A percentile compares a stretch with the other conserved stretches of the same genome.
phyloP scores from a whole-genome alignment of 2,888 invertebrate species.

The Erpobdella octoculata region DNA sequence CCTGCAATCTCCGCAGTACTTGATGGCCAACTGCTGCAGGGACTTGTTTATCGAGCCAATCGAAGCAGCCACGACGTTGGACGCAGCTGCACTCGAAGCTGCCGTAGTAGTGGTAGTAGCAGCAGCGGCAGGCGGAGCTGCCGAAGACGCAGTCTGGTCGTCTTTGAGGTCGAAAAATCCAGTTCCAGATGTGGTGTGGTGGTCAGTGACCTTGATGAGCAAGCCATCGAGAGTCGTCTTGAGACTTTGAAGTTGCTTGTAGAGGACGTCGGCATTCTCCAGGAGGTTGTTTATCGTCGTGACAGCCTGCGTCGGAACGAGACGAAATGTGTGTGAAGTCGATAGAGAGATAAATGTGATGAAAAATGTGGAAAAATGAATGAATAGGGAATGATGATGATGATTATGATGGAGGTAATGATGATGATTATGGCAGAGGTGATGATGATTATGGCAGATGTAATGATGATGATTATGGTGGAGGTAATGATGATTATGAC shows the following conservation, averaged over 20 bases:
- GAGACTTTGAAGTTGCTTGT: constrained; percentile 78
- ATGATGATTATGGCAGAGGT: no score
- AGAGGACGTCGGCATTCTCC: constrained; percentile 88
- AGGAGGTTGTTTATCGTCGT: constrained; percentile 78
- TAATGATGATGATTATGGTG: no score
- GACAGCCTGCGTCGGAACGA: constrained; percentile 62
- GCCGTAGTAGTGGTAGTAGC: background rate
- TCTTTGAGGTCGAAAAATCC: constrained; percentile 64
- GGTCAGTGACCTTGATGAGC: constrained; percentile 68
- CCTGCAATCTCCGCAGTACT: constrained; percentile 89
- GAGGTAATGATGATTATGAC: no score
- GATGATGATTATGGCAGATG: no score
- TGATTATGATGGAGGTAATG: no score
- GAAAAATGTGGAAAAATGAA: no score
- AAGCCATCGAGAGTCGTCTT: constrained; percentile 79
- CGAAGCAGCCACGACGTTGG: background rate
- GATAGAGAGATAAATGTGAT: background rate
- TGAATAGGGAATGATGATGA: no score
- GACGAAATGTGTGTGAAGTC: background rate
- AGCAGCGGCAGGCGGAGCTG: background rate
- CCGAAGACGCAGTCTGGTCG: constrained; percentile 59
- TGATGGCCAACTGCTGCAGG: constrained; percentile 85
- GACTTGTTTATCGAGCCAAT: constrained; percentile 65
- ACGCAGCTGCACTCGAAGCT: background rate
- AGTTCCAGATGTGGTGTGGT: constrained; percentile 83